These are phyloP conservation scores for Cenopis cana DNA, from an alignment of 2,888 invertebrate species.

Conservation along the genomic window DNA sequence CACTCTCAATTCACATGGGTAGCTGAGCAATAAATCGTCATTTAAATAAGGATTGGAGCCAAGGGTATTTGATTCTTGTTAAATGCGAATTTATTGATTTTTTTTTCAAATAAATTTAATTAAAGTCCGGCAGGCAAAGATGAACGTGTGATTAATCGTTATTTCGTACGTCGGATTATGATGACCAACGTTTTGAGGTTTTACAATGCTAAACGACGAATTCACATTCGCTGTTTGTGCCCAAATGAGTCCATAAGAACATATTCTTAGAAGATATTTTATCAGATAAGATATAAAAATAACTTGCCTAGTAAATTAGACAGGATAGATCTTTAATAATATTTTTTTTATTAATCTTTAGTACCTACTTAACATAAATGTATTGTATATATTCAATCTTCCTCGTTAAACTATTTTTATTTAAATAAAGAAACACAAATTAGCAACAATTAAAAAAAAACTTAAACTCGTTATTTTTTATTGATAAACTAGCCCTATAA, in stretches of 20 bases:
- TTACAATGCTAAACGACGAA: conserved; percentile 26
- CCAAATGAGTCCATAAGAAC: conserved; percentile 44
- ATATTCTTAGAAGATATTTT: neutral
- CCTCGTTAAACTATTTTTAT: no score
- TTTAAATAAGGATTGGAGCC: conserved; percentile 12
- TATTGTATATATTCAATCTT: neutral
- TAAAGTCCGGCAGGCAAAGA: conserved; percentile 11
- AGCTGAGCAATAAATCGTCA: conserved; percentile 21
- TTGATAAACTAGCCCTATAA: neutral
- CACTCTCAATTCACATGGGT: conserved; percentile 12
- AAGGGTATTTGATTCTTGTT: conserved; percentile 29
- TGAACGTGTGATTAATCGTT: conserved; percentile 28
- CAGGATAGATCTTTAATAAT: neutral
- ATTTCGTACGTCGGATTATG: conserved; percentile 16
- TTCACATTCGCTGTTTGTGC: conserved; percentile 32
- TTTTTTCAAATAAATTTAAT: conserved; percentile 22
- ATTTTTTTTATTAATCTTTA: no score
- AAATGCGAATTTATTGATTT: conserved; percentile 31
- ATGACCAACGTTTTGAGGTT: conserved; percentile 19
- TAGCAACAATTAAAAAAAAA: no score
- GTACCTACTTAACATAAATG: no score
- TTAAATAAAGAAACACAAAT: no score
- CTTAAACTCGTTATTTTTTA: no score
- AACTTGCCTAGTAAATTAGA: neutral
- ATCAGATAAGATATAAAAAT: neutral